Percentiles rank a stretch among this genome's conserved stretches.
Evolutionary conservation across 2,113 vertebrate species (phyloP).

Genomic region (Eupsittula cactorum): DNA sequence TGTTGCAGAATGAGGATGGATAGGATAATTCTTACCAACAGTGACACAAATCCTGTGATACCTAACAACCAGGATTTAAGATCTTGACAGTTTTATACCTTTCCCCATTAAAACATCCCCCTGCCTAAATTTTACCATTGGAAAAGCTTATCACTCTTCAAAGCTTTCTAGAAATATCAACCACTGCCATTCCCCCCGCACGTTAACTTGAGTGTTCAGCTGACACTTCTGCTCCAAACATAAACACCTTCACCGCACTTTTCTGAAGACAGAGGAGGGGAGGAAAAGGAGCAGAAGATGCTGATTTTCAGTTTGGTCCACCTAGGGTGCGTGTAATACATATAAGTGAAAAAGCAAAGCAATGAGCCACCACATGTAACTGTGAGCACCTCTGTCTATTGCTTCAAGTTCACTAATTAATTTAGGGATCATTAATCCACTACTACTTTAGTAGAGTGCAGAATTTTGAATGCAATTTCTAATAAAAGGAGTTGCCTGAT

Average conservation of each 20-base stretch:
- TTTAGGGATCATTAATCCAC: neutral
- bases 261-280: neutral
- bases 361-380: neutral
- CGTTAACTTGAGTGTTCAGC: neutral
- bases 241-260: neutral
- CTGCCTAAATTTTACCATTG: neutral
- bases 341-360: neutral
- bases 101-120: neutral
- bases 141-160: neutral
- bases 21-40: neutral
- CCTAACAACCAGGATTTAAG: neutral
- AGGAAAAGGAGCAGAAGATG: neutral
- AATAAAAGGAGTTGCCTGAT: neutral
- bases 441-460: neutral
- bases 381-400: neutral
- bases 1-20: neutral
- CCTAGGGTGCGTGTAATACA: rapidly evolving
- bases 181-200: neutral
- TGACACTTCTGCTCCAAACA: neutral
- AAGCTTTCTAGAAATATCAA: neutral
- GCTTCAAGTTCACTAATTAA: neutral
- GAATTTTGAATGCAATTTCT: neutral
- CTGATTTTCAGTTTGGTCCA: neutral
- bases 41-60: neutral
- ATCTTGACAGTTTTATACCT: neutral